phyloP scores from a whole-genome alignment of 2,888 invertebrate genomes.

The Volucella inflata region DNA sequence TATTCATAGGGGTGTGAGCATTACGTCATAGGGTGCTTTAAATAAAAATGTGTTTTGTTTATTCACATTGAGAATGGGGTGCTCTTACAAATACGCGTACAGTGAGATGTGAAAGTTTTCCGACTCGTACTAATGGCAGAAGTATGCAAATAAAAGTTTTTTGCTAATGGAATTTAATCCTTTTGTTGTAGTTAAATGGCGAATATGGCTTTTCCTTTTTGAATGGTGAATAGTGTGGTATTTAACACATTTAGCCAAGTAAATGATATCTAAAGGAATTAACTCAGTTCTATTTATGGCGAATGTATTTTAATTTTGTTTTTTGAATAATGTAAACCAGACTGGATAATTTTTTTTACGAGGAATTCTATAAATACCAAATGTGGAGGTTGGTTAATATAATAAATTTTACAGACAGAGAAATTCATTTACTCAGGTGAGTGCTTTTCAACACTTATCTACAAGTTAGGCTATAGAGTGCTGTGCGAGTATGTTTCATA shows the following conservation, averaged over 20 bases:
- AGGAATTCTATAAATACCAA: too few species aligned
- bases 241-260: not conserved
- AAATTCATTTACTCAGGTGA: too few species aligned
- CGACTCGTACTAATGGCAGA: slow-evolving; percentile 21
- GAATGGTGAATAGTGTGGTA: not conserved
- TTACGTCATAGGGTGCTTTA: slow-evolving; percentile 36
- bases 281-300: not conserved
- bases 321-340: not conserved
- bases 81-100: not conserved
- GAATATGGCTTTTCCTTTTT: not conserved
- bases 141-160: slow-evolving; percentile 54
- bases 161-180: slow-evolving; percentile 18
- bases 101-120: slow-evolving; percentile 6
- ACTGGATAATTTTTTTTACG: too few species aligned
- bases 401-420: too few species aligned
- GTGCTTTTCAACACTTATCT: too few species aligned
- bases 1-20: slow-evolving; percentile 3
- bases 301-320: not conserved
- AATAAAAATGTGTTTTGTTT: slow-evolving; percentile 38
- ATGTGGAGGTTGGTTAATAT: too few species aligned
- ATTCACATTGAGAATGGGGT: slow-evolving; percentile 7
- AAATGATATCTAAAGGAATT: not conserved
- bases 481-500: too few species aligned
- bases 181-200: slow-evolving; percentile 8
- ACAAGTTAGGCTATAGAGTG: too few species aligned